Evolutionary conservation across 2,888 invertebrate genomes (phyloP), one percentile per base, ranked within the genome.

Genomic region (Acronicta psi): DNA sequence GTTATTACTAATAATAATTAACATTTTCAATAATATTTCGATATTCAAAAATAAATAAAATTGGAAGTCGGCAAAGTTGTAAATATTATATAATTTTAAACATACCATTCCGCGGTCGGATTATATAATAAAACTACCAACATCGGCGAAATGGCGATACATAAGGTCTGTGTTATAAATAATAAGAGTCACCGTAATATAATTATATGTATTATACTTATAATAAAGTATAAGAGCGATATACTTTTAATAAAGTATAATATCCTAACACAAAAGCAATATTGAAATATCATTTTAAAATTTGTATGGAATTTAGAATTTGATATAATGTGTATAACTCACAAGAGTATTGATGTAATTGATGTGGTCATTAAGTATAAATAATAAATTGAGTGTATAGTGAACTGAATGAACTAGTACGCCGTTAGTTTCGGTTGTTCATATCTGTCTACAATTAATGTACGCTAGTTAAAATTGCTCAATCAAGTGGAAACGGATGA

Each of bases 231-330:
- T 76, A 74, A 70, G 58, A 75, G 75, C 59, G 62, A 77, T 80
- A 73, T 68, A 58, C 49, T 73, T 29, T 11, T 29, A 11, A 11
- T 34, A 34, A 75, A 67, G 66, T 74, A 41, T 76, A 79, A 82
- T 80, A 87, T 89, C 87, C 86, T 84, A 84, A 86, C 79, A 78
- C 65, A 77, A 80, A 91, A 92, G 92, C 91, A 92, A 92, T 92
- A 91, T 75, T 88, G 83, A 82, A 84, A 86, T 87, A 87, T 89
- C 86, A 88, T 86, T 87, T 83, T 84, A 71, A 77, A 83, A 74
- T 76, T 71, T 79, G 75, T 85, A 82, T 79, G 76, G 62, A 67
- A 69, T 71, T 75, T 83, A 81, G 78, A 71, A 64, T 66, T 79
- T 56, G 74, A 53, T 76, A 75, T 67, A 66, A 72, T 53, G 42